phyloP scores from a whole-genome alignment of 2,797 vertebrate species.

The Takifugu rubripes region DNA sequence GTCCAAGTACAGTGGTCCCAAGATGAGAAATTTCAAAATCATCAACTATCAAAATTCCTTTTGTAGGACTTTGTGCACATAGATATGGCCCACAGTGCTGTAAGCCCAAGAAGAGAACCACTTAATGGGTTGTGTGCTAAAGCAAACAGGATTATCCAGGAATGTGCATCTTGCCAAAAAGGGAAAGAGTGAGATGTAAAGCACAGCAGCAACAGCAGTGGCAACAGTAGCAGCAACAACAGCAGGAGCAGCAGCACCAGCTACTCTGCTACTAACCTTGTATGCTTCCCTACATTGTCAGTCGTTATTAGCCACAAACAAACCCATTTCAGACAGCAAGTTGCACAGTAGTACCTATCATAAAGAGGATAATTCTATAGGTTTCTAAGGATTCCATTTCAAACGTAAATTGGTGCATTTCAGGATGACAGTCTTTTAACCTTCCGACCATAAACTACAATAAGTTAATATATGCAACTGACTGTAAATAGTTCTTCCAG shows the following conservation, averaged over 20 bases:
- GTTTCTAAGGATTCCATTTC: background rate
- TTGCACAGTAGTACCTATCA: background rate
- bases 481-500: conserved; percentile 19
- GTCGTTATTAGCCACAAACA: conserved; percentile 1
- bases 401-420: conserved; percentile 10
- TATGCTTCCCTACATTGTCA: conserved; percentile 5
- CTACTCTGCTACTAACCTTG: background rate
- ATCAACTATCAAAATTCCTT: no score
- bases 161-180: conserved; percentile 40
- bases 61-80: conserved; percentile 12
- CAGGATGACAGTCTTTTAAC: conserved; percentile 8
- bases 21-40: no score
- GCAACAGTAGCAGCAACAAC: background rate
- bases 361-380: background rate
- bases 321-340: conserved; percentile 1
- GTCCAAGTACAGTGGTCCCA: background rate
- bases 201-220: background rate
- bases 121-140: conserved; percentile 30
- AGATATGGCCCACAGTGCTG: conserved; percentile 35
- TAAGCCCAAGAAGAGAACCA: conserved; percentile 49
- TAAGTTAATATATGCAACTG: conserved; percentile 7
- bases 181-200: conserved; percentile 5
- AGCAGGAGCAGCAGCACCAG: conserved; percentile 1
- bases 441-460: conserved; percentile 6
- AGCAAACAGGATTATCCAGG: conserved; percentile 33